Base-by-base conservation (phyloP, 2,888 invertebrate genomes). In the Spodoptera picta region DNA sequence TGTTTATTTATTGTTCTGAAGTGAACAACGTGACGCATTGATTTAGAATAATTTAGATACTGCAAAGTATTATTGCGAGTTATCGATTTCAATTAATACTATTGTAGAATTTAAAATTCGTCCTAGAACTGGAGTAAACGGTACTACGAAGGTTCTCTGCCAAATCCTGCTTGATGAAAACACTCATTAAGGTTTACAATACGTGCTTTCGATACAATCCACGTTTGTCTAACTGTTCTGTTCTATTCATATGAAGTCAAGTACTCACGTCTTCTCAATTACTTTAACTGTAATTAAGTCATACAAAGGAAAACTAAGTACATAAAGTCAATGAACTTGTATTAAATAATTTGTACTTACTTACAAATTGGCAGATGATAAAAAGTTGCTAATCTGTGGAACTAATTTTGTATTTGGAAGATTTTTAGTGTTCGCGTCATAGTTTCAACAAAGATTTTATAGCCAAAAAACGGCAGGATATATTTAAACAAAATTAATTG, bases 311-410 rank as follows among this genome's bases (percentile, higher is more conserved):
- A 60, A 47, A 50, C 12, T 14, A 53, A 14, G 36, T 36, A 36
- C 9, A 23, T 47, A 11, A 47, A 49, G 73, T 50, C 69, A 75
- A 56, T 68, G 68, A 77, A 75, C 79, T 73, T 67, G 60, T 56
- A 62, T 47, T 60, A 42, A 31, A 6, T 24, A 52, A 57, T 50
- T 53, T 42, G 41, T 46, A 24, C 50, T 44, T 52, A 45, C 14
- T 10, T 44, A 41, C n/a, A 14, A 63, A n/a, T 45, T 42, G 11
- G 2, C 47, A 14, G 12, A 41, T 24, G 9, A 10, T 24, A 48
- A 47, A 27, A 0, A 36, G 11, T 24, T n/a, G 19, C 6, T 41
- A 6, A 11, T 49, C 12, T 6, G 19, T 36, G n/a, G 19, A n/a
- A 61, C 1, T 10, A 12, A n/a, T 7, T n/a, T 45, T 4, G 1